phyloP scores from a whole-genome alignment of 1,140 invertebrate species.

The Stegodyphus dumicola region DNA sequence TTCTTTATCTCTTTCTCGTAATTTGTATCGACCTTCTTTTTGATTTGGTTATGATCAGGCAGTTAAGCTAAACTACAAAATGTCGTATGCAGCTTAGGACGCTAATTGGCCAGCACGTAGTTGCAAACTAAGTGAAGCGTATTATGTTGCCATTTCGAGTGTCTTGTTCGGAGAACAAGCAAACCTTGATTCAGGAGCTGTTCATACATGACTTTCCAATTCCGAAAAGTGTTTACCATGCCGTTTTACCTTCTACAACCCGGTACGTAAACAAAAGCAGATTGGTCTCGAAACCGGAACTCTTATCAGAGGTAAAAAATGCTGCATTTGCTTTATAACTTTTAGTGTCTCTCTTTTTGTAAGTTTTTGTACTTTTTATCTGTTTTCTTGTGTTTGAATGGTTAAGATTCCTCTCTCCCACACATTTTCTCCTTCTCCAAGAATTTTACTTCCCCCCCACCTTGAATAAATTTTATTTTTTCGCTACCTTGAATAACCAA shows the following conservation, averaged over 20 bases:
- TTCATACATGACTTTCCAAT: not conserved
- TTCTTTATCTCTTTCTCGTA: not conserved
- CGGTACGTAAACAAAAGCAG: not conserved
- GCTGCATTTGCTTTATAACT: not conserved
- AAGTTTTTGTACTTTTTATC: no score
- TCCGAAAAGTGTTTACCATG: conserved; percentile 15
- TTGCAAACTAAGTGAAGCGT: not conserved
- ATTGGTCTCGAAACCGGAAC: not conserved
- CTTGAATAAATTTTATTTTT: no score
- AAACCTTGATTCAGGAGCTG: not conserved
- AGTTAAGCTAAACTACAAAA: no score
- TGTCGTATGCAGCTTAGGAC: no score
- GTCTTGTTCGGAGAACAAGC: not conserved
- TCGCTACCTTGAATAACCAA: no score
- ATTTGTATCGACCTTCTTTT: not conserved
- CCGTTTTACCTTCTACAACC: not conserved
- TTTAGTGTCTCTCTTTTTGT: not conserved
- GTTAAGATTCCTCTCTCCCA: no score
- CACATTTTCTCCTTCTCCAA: no score
- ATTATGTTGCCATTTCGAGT: not conserved
- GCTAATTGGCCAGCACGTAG: not conserved
- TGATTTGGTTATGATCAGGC: not conserved
- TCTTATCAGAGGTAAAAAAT: not conserved
- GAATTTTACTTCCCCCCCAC: no score
- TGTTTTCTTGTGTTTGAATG: no score